Evolutionary conservation across 1,140 invertebrate species (phyloP).

Genomic region (Coboldia fuscipes): DNA sequence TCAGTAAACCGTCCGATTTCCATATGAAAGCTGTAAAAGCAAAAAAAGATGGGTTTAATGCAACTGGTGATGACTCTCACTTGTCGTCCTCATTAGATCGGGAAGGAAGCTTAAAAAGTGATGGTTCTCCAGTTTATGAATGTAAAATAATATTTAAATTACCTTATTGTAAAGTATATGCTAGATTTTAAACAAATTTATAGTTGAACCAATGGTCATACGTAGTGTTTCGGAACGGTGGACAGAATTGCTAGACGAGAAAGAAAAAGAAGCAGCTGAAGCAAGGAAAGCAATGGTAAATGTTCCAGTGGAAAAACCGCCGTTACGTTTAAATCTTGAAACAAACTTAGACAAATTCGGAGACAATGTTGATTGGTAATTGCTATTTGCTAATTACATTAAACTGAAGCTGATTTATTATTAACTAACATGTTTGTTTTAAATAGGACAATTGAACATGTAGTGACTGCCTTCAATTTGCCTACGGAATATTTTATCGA

Average conservation of each 20-base stretch:
- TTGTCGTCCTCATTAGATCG: constrained; percentile 3
- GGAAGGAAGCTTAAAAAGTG: constrained; percentile 4
- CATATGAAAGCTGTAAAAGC: constrained; percentile 20
- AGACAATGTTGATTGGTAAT: constrained; percentile 9
- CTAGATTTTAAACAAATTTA: background rate
- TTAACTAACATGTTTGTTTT: constrained; percentile 1
- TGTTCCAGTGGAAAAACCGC: constrained; percentile 9
- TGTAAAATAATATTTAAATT: no score
- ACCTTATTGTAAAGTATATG: background rate
- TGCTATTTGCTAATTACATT: background rate
- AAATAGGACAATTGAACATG: constrained; percentile 38
- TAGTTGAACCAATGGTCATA: no score
- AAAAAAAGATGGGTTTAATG: constrained; percentile 11
- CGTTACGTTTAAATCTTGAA: constrained; percentile 11
- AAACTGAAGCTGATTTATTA: background rate
- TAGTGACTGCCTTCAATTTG: constrained; percentile 38
- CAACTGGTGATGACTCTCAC: constrained; percentile 6
- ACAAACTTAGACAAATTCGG: constrained; percentile 14
- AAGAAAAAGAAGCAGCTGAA: constrained; percentile 13
- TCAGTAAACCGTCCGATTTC: constrained; percentile 21
- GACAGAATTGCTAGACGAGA: constrained; percentile 14
- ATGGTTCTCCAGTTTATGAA: constrained; percentile 12
- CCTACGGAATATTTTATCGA: constrained; percentile 30
- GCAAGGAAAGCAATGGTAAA: constrained; percentile 11
- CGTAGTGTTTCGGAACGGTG: no score